These are phyloP conservation scores for Trachelus tabidus DNA, from an alignment of 2,888 invertebrate genomes.

Conservation along the genomic window DNA sequence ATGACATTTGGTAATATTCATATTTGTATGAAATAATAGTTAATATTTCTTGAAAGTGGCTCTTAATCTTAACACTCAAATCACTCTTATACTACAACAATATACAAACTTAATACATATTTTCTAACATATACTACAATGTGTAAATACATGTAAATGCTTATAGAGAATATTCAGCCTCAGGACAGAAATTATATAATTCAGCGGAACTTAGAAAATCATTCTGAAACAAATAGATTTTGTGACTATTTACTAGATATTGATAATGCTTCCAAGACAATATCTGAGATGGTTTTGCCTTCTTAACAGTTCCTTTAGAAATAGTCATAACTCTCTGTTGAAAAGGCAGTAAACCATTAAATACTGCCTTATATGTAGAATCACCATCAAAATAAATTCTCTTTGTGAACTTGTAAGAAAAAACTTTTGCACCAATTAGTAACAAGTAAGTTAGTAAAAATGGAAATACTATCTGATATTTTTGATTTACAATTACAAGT, in stretches of 20 bases:
- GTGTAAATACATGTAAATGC: not conserved
- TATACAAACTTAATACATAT: not conserved
- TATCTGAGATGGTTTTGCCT: not conserved
- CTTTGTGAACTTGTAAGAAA: not conserved
- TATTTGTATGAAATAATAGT: not conserved
- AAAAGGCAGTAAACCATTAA: not conserved
- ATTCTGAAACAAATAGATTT: not conserved
- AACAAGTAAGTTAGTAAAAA: not conserved
- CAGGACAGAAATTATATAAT: not conserved
- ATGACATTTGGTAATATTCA: not conserved
- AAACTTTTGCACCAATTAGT: not conserved
- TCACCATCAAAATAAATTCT: not conserved
- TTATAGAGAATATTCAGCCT: not conserved
- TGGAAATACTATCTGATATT: not conserved
- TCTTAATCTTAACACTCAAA: not conserved
- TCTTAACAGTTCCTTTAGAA: not conserved
- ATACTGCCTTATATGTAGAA: not conserved
- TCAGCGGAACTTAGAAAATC: not conserved
- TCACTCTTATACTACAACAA: not conserved
- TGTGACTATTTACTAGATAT: not conserved
- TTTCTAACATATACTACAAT: not conserved
- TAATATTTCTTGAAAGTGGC: not conserved
- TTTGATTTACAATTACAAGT: not conserved
- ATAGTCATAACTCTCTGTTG: not conserved
- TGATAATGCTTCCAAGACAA: not conserved